Conservation (phyloP, 2,888 invertebrate species). For the Coleophora deauratella region DNA sequence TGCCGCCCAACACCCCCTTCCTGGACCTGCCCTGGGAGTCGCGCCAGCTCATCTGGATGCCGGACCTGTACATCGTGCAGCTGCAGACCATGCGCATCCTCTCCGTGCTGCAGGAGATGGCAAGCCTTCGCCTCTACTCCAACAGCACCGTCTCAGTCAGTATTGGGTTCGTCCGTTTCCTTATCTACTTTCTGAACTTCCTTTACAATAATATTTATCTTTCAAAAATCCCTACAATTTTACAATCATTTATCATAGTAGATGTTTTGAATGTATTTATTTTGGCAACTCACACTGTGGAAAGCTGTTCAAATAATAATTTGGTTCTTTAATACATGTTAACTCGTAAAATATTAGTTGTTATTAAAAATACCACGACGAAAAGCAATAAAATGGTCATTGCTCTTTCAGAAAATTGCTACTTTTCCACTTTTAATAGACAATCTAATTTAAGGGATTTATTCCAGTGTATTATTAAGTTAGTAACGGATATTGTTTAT, state of each 20-base stretch:
- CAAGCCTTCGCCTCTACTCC: constrained; percentile 73
- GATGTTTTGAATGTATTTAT: background rate
- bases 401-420: too few species aligned
- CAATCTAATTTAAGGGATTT: too few species aligned
- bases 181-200: background rate
- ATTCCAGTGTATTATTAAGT: too few species aligned
- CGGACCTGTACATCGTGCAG: constrained; percentile 78
- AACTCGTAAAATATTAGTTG: background rate
- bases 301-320: background rate
- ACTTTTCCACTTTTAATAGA: too few species aligned
- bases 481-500: too few species aligned
- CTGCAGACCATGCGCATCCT: constrained; percentile 76
- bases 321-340: constrained; percentile 1
- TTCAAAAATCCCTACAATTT: too few species aligned
- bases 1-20: constrained; percentile 57
- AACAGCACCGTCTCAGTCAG: constrained; percentile 78
- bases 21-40: constrained; percentile 78
- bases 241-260: too few species aligned
- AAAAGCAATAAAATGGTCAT: too few species aligned
- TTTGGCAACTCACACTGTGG: constrained; percentile 1
- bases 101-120: constrained; percentile 77
- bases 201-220: too few species aligned
- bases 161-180: constrained; percentile 71
- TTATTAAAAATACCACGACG: too few species aligned
- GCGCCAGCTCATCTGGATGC: constrained; percentile 75